Conservation (phyloP, 1,140 invertebrate species). For the Cryptotermes secundus region DNA sequence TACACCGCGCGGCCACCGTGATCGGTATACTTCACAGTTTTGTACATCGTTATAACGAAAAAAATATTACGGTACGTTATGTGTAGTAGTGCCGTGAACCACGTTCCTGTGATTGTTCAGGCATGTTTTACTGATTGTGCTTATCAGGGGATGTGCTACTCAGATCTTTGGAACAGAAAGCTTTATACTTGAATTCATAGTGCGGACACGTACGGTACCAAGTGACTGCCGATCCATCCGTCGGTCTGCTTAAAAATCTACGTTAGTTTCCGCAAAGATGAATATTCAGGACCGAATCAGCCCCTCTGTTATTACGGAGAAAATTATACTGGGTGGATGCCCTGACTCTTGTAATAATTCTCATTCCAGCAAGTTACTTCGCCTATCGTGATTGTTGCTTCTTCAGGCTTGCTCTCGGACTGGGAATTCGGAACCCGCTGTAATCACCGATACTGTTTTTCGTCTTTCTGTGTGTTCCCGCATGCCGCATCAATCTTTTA, state of each 20-base stretch:
- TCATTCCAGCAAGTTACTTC: too few species aligned
- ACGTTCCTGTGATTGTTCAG: neutral
- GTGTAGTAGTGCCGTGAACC: neutral
- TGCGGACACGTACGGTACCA: neutral
- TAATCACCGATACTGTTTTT: too few species aligned
- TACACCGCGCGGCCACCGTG: too few species aligned
- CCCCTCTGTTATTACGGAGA: neutral
- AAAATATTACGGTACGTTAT: neutral
- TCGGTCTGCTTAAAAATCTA: neutral
- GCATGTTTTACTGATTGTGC: neutral
- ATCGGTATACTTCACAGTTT: too few species aligned
- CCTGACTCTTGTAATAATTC: too few species aligned
- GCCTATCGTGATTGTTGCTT: too few species aligned
- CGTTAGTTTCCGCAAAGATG: neutral
- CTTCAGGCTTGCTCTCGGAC: too few species aligned
- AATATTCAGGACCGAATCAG: neutral
- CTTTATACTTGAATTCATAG: neutral
- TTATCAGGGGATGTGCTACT: neutral
- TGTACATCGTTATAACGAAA: too few species aligned
- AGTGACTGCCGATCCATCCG: neutral
- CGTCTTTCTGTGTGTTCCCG: too few species aligned
- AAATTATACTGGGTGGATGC: neutral
- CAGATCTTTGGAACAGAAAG: neutral
- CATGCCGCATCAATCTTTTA: too few species aligned
- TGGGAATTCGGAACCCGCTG: too few species aligned